These are phyloP conservation scores for Acomys russatus DNA, from an alignment of 2,797 vertebrate species.

Conservation along the genomic window DNA sequence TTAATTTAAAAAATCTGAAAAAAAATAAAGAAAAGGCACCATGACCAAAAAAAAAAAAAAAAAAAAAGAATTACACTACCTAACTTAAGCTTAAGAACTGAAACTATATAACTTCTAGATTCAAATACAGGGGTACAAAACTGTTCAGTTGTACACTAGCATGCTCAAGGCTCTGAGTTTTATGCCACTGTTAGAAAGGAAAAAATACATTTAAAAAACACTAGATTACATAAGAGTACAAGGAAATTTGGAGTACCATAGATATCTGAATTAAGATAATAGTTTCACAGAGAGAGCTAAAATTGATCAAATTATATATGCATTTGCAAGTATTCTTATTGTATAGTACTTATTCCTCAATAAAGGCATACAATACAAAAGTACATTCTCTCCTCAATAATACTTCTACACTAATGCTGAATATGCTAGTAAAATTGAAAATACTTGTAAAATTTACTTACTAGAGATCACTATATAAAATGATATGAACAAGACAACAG, in stretches of 20 bases:
- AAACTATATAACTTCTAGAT: neutral
- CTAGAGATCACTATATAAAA: neutral
- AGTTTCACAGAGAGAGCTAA: conserved; percentile 13
- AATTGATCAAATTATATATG: conserved; percentile 30
- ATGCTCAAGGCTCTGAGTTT: neutral
- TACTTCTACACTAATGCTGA: neutral
- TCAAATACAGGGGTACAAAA: neutral
- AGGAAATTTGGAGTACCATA: neutral
- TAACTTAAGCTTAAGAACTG: neutral
- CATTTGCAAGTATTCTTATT: neutral
- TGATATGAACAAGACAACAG: neutral
- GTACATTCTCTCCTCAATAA: conserved; percentile 5
- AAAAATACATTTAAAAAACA: neutral
- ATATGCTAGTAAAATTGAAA: conserved; percentile 33
- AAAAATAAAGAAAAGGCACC: no score
- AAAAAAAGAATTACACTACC: neutral
- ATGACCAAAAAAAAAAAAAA: no score
- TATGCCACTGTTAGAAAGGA: neutral
- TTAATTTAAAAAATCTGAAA: no score
- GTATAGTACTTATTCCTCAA: neutral
- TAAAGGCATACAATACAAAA: conserved; percentile 28
- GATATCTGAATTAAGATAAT: conserved; percentile 4
- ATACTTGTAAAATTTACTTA: conserved; percentile 42
- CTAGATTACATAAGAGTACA: neutral
- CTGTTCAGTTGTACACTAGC: neutral